Evolutionary conservation across 2,888 invertebrate genomes (phyloP), one percentile per base, ranked within the genome.

Genomic region (Oscheius sp.): DNA sequence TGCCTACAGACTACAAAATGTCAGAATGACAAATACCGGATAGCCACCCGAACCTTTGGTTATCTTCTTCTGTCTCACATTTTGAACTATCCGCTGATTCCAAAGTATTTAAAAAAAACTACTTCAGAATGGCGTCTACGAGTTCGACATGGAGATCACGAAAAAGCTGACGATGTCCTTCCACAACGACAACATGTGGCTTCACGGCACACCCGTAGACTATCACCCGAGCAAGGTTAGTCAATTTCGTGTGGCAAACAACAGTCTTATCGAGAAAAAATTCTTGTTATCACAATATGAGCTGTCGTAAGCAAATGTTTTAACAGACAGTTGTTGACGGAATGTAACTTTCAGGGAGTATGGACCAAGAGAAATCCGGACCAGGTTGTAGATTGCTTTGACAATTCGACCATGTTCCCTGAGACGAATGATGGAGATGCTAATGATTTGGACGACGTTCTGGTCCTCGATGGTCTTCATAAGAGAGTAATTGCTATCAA

Each of bases 81-180:
- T 42, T 42, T 42, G 42, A 42, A 7, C 42, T 42, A 5, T 3
- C 21, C 1, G 7, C n/a, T 11, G n/a, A 21, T 21, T 21, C 4
- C 53, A 53, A 2, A 53, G 21, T 7, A 5, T 42, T 47, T 21
- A 62, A 42, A 35, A 48, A 21, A 33, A 13, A n/a, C 9, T 80
- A 21, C 21, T 76, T 58, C 73, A 84, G 81, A 79, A 83, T 53
- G 80, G 80, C 7, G 73, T 80, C 29, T 85, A 86, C 75, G 84
- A 81, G 42, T 81, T 84, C 62, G 80, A 83, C 50, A 76, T 86
- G 63, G 71, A 76, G 7, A 53, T 86, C 1, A 48, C 68, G 2
- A 82, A 82, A 47, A 79, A 78, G 58, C 70, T 86, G 55, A 80
- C 84, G 29, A 86, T 86, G 86, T 72, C 76, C 1, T 78, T 74